These are phyloP conservation scores for Etheostoma cragini DNA, from an alignment of 2,113 vertebrate species.

Conservation along the genomic window DNA sequence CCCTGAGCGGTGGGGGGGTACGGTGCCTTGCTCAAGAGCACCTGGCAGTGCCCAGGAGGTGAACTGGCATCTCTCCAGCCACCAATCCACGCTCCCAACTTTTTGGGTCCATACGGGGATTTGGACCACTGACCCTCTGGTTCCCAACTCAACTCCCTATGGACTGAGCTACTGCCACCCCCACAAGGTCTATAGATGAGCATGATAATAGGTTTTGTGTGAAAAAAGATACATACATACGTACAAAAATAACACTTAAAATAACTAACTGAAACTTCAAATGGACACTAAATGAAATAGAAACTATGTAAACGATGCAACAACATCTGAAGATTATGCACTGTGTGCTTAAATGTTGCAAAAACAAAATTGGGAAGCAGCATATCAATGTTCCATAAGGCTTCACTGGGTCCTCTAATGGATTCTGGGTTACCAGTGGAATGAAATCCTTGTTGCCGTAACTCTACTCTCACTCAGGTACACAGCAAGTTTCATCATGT, in stretches of 20 bases:
- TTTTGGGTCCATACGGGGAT: no score
- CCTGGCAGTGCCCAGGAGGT: no score
- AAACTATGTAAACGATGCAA: no score
- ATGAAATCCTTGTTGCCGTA: not conserved
- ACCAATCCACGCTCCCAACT: no score
- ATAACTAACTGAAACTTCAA: no score
- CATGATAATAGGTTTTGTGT: not conserved
- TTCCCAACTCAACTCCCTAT: no score
- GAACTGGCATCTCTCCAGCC: no score
- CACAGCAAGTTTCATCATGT: slow-evolving; percentile 40
- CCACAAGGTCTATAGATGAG: not conserved
- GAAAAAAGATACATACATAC: not conserved
- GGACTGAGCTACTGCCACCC: no score
- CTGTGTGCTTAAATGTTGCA: not conserved
- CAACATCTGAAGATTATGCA: not conserved
- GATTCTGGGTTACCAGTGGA: not conserved
- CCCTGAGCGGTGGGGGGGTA: no score
- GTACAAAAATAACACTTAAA: not conserved
- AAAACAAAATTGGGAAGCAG: not conserved
- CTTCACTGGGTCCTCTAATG: not conserved
- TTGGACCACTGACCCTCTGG: no score
- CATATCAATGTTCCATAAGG: not conserved
- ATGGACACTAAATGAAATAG: not conserved
- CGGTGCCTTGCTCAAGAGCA: no score
- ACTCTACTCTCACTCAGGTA: slow-evolving; percentile 2